Conservation (phyloP, 2,113 vertebrate genomes). For the Pygoscelis antarcticus region DNA sequence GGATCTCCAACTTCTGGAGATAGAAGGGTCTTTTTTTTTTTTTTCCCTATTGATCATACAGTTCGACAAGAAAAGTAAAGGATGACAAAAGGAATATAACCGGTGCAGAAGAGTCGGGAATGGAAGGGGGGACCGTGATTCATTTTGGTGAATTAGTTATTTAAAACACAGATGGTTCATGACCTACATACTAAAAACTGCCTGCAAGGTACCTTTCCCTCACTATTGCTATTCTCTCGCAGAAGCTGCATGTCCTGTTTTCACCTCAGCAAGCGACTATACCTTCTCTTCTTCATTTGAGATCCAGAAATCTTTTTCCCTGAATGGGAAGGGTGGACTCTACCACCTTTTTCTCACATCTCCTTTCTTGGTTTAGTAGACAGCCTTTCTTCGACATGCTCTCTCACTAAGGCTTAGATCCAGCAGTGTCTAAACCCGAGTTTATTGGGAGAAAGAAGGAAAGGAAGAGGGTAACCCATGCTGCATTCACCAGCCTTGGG, state of each 20-base stretch:
- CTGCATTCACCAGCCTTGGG: not conserved
- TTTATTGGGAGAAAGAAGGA: not conserved
- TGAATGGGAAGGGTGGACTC: not conserved
- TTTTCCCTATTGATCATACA: not conserved
- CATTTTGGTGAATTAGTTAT: not conserved
- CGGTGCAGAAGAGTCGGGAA: not conserved
- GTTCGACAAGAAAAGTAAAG: not conserved
- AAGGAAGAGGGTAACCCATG: not conserved
- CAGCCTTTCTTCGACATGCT: not conserved
- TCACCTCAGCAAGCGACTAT: not conserved
- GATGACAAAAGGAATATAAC: not conserved
- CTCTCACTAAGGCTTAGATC: not conserved
- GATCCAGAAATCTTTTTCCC: not conserved
- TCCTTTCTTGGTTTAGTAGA: not conserved
- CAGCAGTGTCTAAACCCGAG: not conserved
- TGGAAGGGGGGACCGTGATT: fast-evolving
- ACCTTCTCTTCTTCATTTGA: not conserved
- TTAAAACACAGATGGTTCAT: not conserved
- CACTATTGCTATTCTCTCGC: not conserved
- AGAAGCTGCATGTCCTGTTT: not conserved
- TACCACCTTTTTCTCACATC: not conserved
- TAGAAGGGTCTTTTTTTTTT: not conserved
- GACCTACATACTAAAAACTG: not conserved
- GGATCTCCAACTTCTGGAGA: not conserved
- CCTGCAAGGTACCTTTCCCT: not conserved